These are phyloP conservation scores for Dolomedes plantarius DNA, from an alignment of 2,888 invertebrate species.

Conservation along the genomic window DNA sequence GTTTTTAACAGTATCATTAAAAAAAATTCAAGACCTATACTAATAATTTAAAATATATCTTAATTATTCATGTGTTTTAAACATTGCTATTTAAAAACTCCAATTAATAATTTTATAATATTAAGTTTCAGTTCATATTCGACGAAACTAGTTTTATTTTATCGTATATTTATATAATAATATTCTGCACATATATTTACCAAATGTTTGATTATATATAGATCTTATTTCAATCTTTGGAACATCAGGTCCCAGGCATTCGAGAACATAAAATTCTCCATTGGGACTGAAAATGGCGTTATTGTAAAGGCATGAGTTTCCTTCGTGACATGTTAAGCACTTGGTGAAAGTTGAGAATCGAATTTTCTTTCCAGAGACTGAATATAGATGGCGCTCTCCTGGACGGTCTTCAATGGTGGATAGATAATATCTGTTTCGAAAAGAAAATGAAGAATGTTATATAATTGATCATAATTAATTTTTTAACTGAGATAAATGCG, in stretches of 20 bases:
- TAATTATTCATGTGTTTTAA: too few relatives aligned
- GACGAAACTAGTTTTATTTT: too few relatives aligned
- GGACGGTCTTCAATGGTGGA: slow-evolving; percentile 90
- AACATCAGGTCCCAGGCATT: slow-evolving; percentile 93
- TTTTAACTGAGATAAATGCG: too few relatives aligned
- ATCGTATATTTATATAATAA: too few relatives aligned
- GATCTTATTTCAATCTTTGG: slow-evolving; percentile 86
- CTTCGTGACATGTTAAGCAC: slow-evolving; percentile 89
- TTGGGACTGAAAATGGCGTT: slow-evolving; percentile 80
- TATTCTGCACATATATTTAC: too few relatives aligned
- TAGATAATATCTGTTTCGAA: slow-evolving; percentile 91
- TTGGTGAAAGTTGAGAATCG: slow-evolving; percentile 76
- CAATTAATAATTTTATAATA: too few relatives aligned
- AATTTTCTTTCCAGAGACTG: slow-evolving; percentile 78
- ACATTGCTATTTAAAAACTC: too few relatives aligned
- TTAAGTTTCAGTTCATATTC: too few relatives aligned
- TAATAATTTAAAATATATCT: too few relatives aligned
- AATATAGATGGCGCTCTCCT: slow-evolving; percentile 90
- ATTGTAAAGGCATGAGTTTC: slow-evolving; percentile 75
- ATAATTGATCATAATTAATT: too few relatives aligned
- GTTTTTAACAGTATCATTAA: too few relatives aligned
- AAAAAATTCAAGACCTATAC: too few relatives aligned
- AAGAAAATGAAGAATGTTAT: not conserved
- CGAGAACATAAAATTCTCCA: slow-evolving; percentile 87
- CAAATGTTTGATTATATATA: slow-evolving; percentile 73